A percentile compares a stretch with the other conserved stretches of the same genome.
These are phyloP conservation scores for Hoplodrina ambigua DNA, from an alignment of 2,888 invertebrate species.

Conservation along the genomic window DNA sequence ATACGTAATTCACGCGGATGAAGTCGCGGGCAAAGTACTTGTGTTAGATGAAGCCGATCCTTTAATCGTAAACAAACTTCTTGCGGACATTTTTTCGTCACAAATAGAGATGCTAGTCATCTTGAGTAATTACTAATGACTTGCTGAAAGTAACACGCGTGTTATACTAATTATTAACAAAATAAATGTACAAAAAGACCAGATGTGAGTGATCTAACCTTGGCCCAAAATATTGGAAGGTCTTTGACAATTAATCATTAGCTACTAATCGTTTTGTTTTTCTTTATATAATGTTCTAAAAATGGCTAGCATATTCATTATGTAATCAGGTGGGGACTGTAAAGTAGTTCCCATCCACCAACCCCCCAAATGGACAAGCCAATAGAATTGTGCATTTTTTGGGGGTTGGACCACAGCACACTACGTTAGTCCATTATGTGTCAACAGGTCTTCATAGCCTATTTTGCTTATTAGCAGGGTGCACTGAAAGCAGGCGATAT, in stretches of 20 bases:
- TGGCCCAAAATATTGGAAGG: constrained; percentile 9
- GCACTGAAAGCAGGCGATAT: no score
- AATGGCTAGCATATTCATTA: neutral
- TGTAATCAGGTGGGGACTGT: no score
- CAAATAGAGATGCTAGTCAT: constrained; percentile 12
- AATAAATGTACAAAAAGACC: constrained; percentile 16
- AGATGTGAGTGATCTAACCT: constrained; percentile 8
- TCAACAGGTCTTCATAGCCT: no score
- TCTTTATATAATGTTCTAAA: neutral
- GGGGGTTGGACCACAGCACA: no score
- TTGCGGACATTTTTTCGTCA: constrained; percentile 1
- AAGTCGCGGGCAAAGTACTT: no score
- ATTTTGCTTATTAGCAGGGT: no score
- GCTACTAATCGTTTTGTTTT: constrained; percentile 8
- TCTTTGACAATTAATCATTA: constrained; percentile 11
- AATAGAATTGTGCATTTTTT: no score
- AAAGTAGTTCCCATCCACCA: no score
- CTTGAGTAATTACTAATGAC: constrained; percentile 14
- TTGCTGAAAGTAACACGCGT: neutral
- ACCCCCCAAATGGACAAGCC: no score
- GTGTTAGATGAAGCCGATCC: constrained; percentile 11
- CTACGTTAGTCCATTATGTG: no score
- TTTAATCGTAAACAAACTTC: constrained; percentile 15
- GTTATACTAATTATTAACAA: constrained; percentile 11
- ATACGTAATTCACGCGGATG: no score